Evolutionary conservation across 2,113 vertebrate genomes (phyloP).

Genomic region (Canis aureus): DNA sequence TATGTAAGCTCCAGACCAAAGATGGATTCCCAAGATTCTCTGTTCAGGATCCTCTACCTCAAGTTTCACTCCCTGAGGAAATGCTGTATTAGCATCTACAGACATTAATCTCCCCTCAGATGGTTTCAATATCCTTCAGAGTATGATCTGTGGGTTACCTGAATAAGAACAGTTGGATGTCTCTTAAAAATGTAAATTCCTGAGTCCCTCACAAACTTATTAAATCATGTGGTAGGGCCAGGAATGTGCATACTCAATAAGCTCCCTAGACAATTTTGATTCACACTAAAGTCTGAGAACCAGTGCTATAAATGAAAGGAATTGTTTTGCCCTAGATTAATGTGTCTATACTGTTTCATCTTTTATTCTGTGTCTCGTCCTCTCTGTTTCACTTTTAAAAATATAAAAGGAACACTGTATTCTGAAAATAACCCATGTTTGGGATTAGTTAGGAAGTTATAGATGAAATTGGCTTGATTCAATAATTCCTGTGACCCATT

Average conservation of each 20-base stretch:
- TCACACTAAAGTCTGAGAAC: neutral
- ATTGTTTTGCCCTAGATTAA: neutral
- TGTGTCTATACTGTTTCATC: neutral
- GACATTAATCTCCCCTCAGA: neutral
- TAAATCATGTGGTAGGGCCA: neutral
- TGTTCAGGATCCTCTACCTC: neutral
- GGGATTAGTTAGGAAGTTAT: neutral
- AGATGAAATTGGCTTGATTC: neutral
- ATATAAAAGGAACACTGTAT: neutral
- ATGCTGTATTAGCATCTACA: neutral
- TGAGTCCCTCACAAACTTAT: neutral
- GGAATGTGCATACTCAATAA: neutral
- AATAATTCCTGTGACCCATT: neutral
- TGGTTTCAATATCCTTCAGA: neutral
- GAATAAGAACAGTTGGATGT: neutral
- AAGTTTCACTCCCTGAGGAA: slow-evolving; percentile 23
- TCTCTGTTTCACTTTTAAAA: slow-evolving; percentile 1
- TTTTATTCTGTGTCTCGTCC: neutral
- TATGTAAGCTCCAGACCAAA: neutral
- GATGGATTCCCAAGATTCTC: neutral
- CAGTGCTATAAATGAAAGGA: too few species aligned
- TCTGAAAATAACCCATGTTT: slow-evolving; percentile 37
- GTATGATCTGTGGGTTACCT: neutral
- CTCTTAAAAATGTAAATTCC: slow-evolving; percentile 25
- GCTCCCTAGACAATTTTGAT: neutral